Evolutionary conservation across 2,888 invertebrate species (phyloP).

Genomic region (Schizotus pectinicornis): DNA sequence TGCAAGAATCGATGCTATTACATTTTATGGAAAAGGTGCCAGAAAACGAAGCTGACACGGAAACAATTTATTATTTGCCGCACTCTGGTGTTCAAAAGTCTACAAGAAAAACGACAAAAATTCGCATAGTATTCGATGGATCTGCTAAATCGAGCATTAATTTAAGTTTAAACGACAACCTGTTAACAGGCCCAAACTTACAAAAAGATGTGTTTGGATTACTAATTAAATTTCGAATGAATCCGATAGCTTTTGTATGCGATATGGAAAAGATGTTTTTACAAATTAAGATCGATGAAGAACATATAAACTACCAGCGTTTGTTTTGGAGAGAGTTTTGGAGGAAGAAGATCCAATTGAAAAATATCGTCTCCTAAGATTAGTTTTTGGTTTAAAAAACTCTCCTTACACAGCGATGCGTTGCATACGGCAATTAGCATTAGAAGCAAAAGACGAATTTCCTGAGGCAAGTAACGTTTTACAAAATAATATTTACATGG

Average conservation of each 20-base stretch:
- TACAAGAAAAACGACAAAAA: constrained; percentile 30
- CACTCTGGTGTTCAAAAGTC: constrained; percentile 36
- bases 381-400: constrained; percentile 26
- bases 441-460: constrained; percentile 7
- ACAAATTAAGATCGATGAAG: constrained; percentile 24
- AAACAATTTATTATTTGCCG: constrained; percentile 34
- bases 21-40: constrained; percentile 24
- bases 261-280: constrained; percentile 33
- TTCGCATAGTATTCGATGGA: constrained; percentile 39
- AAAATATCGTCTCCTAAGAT: constrained; percentile 24
- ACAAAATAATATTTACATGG: constrained; percentile 16
- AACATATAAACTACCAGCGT: constrained; percentile 6
- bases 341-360: constrained; percentile 19
- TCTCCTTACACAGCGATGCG: constrained; percentile 32
- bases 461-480: constrained; percentile 12
- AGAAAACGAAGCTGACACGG: background rate
- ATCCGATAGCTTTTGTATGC: constrained; percentile 21
- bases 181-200: constrained; percentile 29
- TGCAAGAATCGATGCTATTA: constrained; percentile 29
- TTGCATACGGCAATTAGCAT: constrained; percentile 21
- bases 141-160: constrained; percentile 29
- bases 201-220: constrained; percentile 33
- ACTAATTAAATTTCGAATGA: constrained; percentile 28
- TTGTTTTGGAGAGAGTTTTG: constrained; percentile 30
- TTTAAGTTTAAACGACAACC: constrained; percentile 34